A percentile compares a stretch with the other conserved stretches of the same genome.
Conservation (phyloP, 2,888 invertebrate species). For the Hoplodrina blanda region DNA sequence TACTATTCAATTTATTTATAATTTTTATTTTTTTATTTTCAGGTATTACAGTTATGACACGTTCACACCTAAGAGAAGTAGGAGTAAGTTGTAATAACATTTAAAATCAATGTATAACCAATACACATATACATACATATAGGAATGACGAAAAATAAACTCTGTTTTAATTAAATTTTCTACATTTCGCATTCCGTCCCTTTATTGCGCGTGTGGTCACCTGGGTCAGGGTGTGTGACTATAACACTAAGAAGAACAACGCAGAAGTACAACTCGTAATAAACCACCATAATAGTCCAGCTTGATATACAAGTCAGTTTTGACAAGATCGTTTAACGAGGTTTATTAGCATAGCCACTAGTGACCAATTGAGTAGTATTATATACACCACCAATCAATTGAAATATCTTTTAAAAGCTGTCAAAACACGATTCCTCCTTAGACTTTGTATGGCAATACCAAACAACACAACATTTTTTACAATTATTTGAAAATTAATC, state of each 20-base stretch:
- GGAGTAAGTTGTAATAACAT: constrained; percentile 11
- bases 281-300: background rate
- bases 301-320: no score
- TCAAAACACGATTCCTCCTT: no score
- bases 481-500: no score
- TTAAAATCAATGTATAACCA: constrained; percentile 1
- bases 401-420: no score
- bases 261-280: constrained; percentile 9
- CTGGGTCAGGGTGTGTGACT: background rate
- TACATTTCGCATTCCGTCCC: background rate
- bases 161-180: constrained; percentile 29
- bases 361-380: no score
- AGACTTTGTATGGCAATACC: no score
- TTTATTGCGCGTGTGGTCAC: constrained; percentile 18
- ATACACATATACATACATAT: background rate
- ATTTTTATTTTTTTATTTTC: constrained; percentile 11
- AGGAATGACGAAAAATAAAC: background rate
- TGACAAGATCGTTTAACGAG: no score
- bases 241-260: background rate
- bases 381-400: no score
- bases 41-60: constrained; percentile 17
- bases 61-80: background rate
- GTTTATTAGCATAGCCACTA: no score
- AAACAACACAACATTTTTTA: no score
- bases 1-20: background rate